Evolutionary conservation across 2,888 invertebrate species (phyloP).

Genomic region (Helleia helle): DNA sequence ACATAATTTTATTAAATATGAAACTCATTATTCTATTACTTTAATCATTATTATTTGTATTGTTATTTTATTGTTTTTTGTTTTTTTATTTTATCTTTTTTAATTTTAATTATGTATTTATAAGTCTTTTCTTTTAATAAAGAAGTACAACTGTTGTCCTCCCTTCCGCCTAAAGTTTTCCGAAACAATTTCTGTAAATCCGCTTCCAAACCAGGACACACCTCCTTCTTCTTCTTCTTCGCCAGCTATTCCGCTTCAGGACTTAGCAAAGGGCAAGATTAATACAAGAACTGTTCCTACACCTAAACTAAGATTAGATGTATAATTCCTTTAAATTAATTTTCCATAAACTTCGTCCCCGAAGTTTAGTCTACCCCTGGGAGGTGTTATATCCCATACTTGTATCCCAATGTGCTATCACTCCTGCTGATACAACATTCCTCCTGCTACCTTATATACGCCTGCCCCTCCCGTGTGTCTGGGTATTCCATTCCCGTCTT

Average conservation of each 20-base stretch:
- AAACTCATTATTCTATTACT: slow-evolving; percentile 4
- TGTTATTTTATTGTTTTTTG: neutral
- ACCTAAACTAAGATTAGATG: neutral
- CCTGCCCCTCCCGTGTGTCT: too few relatives aligned
- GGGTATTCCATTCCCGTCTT: too few relatives aligned
- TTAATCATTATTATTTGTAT: neutral
- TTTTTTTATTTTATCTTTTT: too few relatives aligned
- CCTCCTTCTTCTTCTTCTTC: neutral
- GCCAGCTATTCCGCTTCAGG: neutral
- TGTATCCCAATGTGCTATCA: neutral
- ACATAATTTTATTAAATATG: slow-evolving; percentile 1
- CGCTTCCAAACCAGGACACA: neutral
- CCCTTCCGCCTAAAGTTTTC: neutral
- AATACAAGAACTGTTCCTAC: neutral
- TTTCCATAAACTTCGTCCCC: neutral
- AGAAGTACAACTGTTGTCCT: neutral
- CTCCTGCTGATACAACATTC: too few relatives aligned
- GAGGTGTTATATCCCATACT: neutral
- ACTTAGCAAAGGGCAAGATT: neutral
- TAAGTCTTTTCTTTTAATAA: neutral
- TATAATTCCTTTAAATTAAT: neutral
- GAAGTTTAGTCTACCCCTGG: neutral
- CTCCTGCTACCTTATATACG: too few relatives aligned
- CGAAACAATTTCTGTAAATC: neutral
- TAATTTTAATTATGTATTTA: too few relatives aligned